A percentile compares a stretch with the other conserved stretches of the same genome.
Conservation (phyloP, 2,797 vertebrate species). For the Calcarius lapponicus region DNA sequence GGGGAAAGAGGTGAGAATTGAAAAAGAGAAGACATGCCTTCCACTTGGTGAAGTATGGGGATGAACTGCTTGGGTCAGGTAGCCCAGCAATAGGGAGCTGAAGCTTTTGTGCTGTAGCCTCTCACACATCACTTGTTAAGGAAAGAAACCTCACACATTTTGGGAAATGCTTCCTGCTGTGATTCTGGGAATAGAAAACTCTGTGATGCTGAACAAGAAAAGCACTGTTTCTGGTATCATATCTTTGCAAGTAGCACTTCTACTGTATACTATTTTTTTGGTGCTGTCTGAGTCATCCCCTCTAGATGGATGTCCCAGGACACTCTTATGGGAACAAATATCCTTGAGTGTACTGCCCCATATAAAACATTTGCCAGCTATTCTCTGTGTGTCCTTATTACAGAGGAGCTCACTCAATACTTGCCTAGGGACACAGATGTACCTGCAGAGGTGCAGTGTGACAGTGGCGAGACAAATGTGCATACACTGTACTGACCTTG, state of each 20-base stretch:
- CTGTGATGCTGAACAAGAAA: neutral
- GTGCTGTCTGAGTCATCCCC: neutral
- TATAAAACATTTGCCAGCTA: neutral
- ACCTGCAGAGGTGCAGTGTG: conserved; percentile 1
- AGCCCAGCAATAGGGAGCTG: neutral
- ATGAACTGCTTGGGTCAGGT: neutral
- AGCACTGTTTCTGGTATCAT: neutral
- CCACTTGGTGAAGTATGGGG: accelerated
- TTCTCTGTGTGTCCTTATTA: neutral
- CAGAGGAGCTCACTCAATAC: conserved; percentile 4
- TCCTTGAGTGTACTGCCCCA: neutral
- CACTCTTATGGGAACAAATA: neutral
- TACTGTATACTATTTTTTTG: neutral
- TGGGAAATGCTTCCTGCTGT: neutral
- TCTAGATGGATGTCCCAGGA: neutral
- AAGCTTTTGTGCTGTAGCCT: neutral
- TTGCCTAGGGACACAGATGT: conserved; percentile 42
- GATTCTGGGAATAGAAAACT: neutral
- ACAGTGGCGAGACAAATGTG: neutral
- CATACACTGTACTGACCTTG: neutral
- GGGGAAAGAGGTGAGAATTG: neutral
- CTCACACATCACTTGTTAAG: neutral
- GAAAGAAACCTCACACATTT: neutral
- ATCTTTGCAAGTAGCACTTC: neutral
- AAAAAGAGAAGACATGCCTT: neutral